These are phyloP conservation scores for Drosophila nr. perissopoda DNA, from an alignment of 2,888 invertebrate species.

Conservation along the genomic window DNA sequence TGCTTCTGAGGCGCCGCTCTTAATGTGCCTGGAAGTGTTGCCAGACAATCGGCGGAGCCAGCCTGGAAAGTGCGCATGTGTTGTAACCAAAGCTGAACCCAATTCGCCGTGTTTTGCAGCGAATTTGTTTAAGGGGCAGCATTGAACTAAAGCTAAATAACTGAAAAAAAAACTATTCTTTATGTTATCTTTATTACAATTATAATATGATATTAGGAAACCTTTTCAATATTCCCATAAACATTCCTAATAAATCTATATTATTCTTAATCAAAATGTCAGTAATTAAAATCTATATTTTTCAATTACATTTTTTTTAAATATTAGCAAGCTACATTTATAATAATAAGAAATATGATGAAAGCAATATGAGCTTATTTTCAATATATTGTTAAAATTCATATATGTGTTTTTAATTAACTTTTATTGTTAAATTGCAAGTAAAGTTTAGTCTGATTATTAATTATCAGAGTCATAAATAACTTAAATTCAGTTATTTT, in stretches of 20 bases:
- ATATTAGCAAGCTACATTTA: neutral
- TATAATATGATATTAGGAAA: neutral
- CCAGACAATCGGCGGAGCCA: slow-evolving; percentile 20
- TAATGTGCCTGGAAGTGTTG: slow-evolving; percentile 50
- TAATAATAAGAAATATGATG: neutral
- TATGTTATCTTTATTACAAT: neutral
- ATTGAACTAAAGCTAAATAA: neutral
- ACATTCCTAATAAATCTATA: neutral
- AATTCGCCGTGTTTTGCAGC: slow-evolving; percentile 57
- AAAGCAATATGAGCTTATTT: neutral
- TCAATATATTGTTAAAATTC: neutral
- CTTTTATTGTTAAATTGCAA: neutral
- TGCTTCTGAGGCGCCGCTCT: slow-evolving; percentile 56
- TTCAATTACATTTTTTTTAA: neutral
- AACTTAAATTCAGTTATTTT: neutral
- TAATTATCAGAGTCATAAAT: neutral
- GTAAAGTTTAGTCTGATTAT: neutral
- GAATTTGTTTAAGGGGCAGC: slow-evolving; percentile 43
- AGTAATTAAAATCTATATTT: neutral
- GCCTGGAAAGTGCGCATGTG: slow-evolving; percentile 72
- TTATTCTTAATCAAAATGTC: neutral
- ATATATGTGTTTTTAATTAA: neutral
- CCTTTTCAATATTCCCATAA: neutral
- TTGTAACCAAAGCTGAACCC: slow-evolving; percentile 38
- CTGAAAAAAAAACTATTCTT: neutral